These are phyloP conservation scores for Anser cygnoides DNA, from an alignment of 2,113 vertebrate genomes.

Conservation along the genomic window DNA sequence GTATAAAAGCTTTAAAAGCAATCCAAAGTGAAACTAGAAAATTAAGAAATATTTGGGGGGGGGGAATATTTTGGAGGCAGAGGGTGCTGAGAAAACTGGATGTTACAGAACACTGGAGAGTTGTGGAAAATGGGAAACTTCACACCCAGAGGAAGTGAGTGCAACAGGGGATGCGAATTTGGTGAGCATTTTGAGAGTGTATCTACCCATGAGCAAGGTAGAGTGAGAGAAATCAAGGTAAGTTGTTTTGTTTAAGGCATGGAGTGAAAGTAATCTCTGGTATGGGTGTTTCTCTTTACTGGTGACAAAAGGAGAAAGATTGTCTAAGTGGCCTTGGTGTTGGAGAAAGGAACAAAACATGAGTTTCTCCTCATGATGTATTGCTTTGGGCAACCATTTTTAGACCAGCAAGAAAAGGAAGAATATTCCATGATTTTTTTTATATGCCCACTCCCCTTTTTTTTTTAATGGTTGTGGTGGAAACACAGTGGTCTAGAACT, in stretches of 20 bases:
- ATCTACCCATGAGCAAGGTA: not conserved
- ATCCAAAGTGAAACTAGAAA: not conserved
- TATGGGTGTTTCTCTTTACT: not conserved
- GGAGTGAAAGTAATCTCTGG: not conserved
- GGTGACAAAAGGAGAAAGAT: not conserved
- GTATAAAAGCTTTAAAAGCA: not conserved
- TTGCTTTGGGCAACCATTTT: not conserved
- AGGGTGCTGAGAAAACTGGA: not conserved
- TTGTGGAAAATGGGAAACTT: not conserved
- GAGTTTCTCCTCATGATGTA: not conserved
- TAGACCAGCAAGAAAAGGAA: not conserved
- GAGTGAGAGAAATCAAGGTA: not conserved
- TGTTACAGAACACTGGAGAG: accelerated
- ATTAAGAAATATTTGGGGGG: not conserved
- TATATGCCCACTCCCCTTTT: not conserved
- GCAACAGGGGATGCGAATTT: not conserved
- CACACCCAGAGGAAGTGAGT: accelerated
- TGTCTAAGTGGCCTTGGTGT: not conserved
- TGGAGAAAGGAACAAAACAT: not conserved
- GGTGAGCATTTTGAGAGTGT: not conserved
- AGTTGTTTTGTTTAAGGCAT: not conserved
- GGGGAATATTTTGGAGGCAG: not conserved
- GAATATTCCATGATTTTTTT: not conserved
- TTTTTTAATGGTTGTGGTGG: not conserved
- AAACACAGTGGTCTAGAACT: not conserved